A percentile compares a stretch with the other conserved stretches of the same genome.
Evolutionary conservation across 2,113 vertebrate genomes (phyloP).

Genomic region (Spizaetus ornatus): DNA sequence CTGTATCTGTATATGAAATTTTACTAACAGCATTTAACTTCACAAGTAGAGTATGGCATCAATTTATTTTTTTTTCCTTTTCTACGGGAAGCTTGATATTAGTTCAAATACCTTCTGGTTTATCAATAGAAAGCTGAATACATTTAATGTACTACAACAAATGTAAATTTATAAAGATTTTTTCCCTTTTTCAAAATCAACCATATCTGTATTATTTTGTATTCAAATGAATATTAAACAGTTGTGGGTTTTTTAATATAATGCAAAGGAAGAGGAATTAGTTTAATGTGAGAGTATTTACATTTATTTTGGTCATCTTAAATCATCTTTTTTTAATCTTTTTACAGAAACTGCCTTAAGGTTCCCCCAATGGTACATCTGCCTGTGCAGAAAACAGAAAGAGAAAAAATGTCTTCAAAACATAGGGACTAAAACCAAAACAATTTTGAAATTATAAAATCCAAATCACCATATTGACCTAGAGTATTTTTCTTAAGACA

Average conservation of each 20-base stretch:
- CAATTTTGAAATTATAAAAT: background rate
- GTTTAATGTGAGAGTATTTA: background rate
- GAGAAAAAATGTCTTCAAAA: background rate
- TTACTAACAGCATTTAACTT: background rate
- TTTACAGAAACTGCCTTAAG: background rate
- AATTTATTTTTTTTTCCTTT: background rate
- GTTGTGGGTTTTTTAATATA: background rate
- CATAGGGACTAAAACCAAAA: background rate
- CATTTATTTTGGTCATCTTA: background rate
- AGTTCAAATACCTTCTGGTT: background rate
- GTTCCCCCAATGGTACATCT: accelerated
- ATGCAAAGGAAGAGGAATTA: background rate
- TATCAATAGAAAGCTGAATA: background rate
- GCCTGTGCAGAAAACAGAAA: background rate
- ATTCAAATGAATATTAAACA: background rate
- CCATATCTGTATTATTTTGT: background rate
- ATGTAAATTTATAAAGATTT: background rate
- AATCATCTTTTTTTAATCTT: background rate
- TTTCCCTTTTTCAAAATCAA: background rate
- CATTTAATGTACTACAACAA: background rate
- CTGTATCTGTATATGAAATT: background rate
- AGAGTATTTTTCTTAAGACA: background rate
- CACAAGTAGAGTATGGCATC: background rate
- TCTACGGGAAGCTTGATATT: background rate
- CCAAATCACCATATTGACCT: background rate